These are phyloP conservation scores for Oenanthe melanoleuca DNA, from an alignment of 2,113 vertebrate species.

Conservation along the genomic window DNA sequence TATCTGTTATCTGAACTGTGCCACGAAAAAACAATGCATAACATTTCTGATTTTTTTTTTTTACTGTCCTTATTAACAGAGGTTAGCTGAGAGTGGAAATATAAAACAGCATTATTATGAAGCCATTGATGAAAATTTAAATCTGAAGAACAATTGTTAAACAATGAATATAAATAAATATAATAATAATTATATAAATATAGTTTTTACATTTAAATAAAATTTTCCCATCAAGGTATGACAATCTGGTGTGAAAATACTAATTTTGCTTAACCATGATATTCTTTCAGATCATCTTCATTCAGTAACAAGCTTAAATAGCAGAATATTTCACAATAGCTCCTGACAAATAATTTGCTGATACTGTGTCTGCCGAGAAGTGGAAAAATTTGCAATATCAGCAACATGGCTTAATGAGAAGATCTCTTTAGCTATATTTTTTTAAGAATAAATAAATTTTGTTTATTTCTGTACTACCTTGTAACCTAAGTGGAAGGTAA, in stretches of 20 bases:
- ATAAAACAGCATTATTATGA: neutral
- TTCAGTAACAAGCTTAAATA: neutral
- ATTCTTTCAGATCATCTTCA: neutral
- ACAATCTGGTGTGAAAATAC: neutral
- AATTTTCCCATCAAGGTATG: neutral
- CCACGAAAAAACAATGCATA: neutral
- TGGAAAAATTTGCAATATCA: neutral
- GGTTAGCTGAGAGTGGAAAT: neutral
- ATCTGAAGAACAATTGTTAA: neutral
- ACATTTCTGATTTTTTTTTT: neutral
- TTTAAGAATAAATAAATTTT: neutral
- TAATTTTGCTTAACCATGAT: neutral
- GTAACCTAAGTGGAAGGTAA: neutral
- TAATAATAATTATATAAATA: neutral
- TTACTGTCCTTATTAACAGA: neutral
- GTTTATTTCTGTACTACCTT: neutral
- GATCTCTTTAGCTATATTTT: neutral
- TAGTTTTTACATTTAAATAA: neutral
- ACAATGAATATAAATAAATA: neutral
- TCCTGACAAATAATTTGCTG: neutral
- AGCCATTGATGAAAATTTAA: neutral
- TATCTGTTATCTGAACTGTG: neutral
- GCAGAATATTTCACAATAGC: neutral
- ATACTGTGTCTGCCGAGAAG: accelerated
- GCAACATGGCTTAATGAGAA: neutral